Percentiles rank a stretch among this genome's conserved stretches.
phyloP scores from a whole-genome alignment of 2,888 invertebrate species.

The Neocrepidodera transversa region DNA sequence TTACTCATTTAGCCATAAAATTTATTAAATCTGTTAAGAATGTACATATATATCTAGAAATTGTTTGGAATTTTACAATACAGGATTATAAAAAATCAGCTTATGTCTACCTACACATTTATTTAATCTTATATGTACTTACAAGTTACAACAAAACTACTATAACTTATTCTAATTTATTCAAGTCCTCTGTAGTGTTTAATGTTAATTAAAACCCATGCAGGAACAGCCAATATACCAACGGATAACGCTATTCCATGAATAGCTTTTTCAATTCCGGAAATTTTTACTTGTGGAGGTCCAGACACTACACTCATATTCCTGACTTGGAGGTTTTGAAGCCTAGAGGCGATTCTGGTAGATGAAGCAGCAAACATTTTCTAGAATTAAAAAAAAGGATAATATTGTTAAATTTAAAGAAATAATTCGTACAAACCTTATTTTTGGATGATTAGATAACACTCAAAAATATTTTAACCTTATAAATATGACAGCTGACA shows the following conservation, averaged over 20 bases:
- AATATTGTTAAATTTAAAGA: not conserved
- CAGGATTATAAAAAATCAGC: too few species aligned
- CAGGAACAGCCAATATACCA: constrained; percentile 50
- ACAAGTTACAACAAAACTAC: constrained; percentile 5
- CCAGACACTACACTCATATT: constrained; percentile 50
- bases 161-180: too few species aligned
- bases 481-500: too few species aligned
- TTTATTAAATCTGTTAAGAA: too few species aligned
- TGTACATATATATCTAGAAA: too few species aligned
- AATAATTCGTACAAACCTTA: too few species aligned
- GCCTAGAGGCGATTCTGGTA: constrained; percentile 32
- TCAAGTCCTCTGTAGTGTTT: constrained; percentile 55
- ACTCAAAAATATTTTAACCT: too few species aligned
- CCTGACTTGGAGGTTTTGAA: constrained; percentile 35
- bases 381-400: constrained; percentile 13
- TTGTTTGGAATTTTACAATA: too few species aligned
- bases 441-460: too few species aligned
- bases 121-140: constrained; percentile 5
- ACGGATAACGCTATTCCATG: constrained; percentile 51
- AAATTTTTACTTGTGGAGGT: constrained; percentile 53
- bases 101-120: not conserved
- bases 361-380: constrained; percentile 35
- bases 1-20: too few species aligned
- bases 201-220: constrained; percentile 55
- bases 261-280: constrained; percentile 50